A percentile compares a stretch with the other conserved stretches of the same genome.
These are phyloP conservation scores for Geophilus truncorum DNA, from an alignment of 2,888 invertebrate species.

Conservation along the genomic window DNA sequence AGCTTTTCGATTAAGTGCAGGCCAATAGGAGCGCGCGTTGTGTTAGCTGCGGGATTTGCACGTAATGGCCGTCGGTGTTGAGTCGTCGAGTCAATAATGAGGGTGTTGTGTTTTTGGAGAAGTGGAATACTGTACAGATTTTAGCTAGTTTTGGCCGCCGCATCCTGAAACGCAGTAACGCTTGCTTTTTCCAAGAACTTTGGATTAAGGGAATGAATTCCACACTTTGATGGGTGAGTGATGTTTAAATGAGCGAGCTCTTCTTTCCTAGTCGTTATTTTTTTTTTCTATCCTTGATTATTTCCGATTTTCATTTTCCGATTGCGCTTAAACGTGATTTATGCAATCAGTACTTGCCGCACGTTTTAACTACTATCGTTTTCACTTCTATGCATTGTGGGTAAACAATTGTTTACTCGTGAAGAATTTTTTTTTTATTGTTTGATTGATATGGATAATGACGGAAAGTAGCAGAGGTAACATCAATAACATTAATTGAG, in stretches of 20 bases:
- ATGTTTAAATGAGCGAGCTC: not conserved
- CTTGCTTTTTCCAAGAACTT: not conserved
- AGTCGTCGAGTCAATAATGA: constrained; percentile 8
- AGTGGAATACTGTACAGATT: not conserved
- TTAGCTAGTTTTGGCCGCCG: not conserved
- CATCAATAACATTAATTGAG: no score
- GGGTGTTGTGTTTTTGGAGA: constrained; percentile 1
- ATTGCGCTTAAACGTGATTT: not conserved
- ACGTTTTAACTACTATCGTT: not conserved
- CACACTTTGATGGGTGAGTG: constrained; percentile 12
- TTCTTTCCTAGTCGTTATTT: not conserved
- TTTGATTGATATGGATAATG: no score
- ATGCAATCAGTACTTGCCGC: not conserved
- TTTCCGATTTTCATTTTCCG: not conserved
- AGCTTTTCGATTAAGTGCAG: not conserved
- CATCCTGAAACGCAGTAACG: not conserved
- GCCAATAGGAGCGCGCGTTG: not conserved
- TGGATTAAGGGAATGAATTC: not conserved
- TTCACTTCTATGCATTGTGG: not conserved
- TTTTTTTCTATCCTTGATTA: not conserved
- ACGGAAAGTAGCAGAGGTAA: no score
- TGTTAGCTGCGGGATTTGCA: not conserved
- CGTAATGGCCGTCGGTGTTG: constrained; percentile 16
- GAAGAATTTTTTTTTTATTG: not conserved
- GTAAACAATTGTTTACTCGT: not conserved